Evolutionary conservation across 1,140 invertebrate genomes (phyloP).

Genomic region (Drosophila obscura): DNA sequence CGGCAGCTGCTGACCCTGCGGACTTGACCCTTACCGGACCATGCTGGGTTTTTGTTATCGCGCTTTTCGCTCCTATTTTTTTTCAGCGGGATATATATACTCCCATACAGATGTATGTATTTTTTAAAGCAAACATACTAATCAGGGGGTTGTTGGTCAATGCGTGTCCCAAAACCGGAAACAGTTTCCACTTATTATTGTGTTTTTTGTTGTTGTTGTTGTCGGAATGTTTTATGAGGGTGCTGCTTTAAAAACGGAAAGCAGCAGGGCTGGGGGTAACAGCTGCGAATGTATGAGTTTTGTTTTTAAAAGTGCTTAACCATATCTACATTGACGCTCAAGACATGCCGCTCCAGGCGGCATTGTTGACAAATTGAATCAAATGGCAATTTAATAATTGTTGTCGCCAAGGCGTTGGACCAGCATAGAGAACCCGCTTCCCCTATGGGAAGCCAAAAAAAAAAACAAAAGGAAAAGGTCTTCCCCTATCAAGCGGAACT

Average conservation of each 20-base stretch:
- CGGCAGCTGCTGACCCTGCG: constrained; percentile 65
- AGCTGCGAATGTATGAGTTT: constrained; percentile 27
- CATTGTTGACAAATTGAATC: constrained; percentile 78
- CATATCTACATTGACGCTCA: constrained; percentile 32
- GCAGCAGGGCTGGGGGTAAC: constrained; percentile 13
- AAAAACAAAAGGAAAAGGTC: constrained; percentile 35
- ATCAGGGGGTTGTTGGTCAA: constrained; percentile 65
- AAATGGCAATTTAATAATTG: constrained; percentile 72
- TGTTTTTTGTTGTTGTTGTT: neutral
- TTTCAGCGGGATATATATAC: constrained; percentile 15
- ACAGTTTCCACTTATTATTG: constrained; percentile 44
- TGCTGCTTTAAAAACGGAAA: constrained; percentile 37
- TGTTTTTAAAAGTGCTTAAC: constrained; percentile 22
- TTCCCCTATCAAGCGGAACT: constrained; percentile 58
- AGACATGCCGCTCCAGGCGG: neutral
- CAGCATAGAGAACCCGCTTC: constrained; percentile 53
- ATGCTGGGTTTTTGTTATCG: constrained; percentile 74
- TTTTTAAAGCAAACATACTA: constrained; percentile 76
- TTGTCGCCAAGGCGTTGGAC: constrained; percentile 54
- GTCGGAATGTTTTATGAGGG: constrained; percentile 65
- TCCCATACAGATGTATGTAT: constrained; percentile 25
- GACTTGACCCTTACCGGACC: constrained; percentile 72
- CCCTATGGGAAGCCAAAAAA: constrained; percentile 50
- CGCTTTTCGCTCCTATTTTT: constrained; percentile 33
- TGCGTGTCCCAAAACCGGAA: constrained; percentile 61